Conservation (phyloP, 1,140 invertebrate genomes). For the Akabosia matsudoensis region DNA sequence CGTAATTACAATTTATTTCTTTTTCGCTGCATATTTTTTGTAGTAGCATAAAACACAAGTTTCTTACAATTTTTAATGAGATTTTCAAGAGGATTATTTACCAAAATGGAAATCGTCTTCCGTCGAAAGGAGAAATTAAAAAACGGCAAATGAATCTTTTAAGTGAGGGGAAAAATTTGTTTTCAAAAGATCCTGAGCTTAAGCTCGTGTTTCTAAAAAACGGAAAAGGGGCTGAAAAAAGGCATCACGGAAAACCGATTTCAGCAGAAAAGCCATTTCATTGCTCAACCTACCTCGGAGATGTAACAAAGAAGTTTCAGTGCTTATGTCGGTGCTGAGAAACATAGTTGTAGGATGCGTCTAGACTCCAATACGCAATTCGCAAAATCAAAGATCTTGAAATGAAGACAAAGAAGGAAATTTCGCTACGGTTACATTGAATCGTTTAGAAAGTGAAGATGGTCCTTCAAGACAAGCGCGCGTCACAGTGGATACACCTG, state of each 20-base stretch:
- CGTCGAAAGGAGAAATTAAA: too few species aligned
- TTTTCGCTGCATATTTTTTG: neutral
- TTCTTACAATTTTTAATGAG: too few species aligned
- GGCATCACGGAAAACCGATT: neutral
- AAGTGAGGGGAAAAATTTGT: neutral
- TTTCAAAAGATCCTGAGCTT: neutral
- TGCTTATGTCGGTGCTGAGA: neutral
- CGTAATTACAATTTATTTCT: neutral
- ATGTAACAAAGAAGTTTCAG: neutral
- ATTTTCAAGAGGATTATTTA: neutral
- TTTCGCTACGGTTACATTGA: neutral
- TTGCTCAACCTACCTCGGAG: neutral
- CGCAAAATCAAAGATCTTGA: neutral
- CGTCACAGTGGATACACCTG: neutral
- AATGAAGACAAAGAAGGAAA: neutral
- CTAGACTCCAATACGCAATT: neutral
- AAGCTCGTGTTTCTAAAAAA: neutral
- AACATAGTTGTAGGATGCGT: neutral
- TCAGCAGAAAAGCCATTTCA: neutral
- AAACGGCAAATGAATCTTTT: neutral
- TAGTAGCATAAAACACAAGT: neutral
- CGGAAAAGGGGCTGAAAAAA: neutral
- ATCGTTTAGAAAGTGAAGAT: slow-evolving; percentile 1
- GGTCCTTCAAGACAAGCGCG: neutral
- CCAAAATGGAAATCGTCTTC: neutral